phyloP scores from a whole-genome alignment of 1,140 invertebrate genomes.

The Meteorus sp. region DNA sequence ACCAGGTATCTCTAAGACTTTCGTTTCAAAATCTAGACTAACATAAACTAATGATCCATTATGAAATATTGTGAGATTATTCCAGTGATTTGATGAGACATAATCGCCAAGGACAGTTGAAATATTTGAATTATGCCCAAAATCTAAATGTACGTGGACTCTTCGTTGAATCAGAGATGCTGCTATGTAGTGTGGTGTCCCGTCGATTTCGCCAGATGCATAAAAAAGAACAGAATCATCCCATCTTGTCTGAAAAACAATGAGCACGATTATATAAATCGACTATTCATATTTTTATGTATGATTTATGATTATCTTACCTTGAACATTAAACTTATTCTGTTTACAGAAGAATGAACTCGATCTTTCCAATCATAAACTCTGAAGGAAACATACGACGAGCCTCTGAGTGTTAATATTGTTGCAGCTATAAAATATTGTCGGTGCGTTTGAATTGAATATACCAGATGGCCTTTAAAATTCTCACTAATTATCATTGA shows the following conservation, averaged over 20 bases:
- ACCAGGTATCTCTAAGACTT: conserved; percentile 71
- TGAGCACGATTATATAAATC: neutral
- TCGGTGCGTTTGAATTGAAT: too few species aligned
- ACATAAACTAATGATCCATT: conserved; percentile 72
- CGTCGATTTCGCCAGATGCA: conserved; percentile 81
- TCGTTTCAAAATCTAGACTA: conserved; percentile 72
- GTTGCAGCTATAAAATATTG: conserved; percentile 81
- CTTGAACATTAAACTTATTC: conserved; percentile 87
- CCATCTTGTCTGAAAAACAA: conserved; percentile 68
- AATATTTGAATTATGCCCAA: conserved; percentile 74
- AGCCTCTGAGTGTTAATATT: conserved; percentile 82
- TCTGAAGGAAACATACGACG: conserved; percentile 89
- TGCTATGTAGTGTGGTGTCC: conserved; percentile 78
- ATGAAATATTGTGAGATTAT: conserved; percentile 86
- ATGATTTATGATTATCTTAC: conserved; percentile 53
- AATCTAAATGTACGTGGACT: conserved; percentile 79
- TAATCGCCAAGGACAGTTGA: conserved; percentile 68
- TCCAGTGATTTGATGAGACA: conserved; percentile 79
- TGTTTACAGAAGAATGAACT: conserved; percentile 81
- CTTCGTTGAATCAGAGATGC: conserved; percentile 78
- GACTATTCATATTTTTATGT: neutral
- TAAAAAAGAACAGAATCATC: conserved; percentile 87
- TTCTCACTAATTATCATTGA: too few species aligned
- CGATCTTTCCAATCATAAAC: conserved; percentile 92
- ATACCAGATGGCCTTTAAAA: too few species aligned